Evolutionary conservation across 2,888 invertebrate species (phyloP).

Genomic region (Platynereis dumerilii): DNA sequence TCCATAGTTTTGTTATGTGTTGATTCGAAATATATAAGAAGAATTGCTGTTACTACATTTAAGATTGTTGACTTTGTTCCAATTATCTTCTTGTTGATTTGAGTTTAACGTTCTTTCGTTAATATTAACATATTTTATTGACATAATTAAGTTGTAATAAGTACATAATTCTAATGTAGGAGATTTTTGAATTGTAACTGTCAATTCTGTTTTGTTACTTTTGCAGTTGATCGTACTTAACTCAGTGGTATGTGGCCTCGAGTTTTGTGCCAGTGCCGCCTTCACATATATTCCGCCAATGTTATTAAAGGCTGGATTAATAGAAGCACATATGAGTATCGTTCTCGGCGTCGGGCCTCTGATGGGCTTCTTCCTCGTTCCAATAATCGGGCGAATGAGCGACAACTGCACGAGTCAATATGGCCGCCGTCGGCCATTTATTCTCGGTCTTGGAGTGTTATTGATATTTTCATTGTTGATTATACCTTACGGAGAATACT

Average conservation of each 20-base stretch:
- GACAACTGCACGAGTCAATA: constrained; percentile 54
- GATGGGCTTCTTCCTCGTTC: constrained; percentile 62
- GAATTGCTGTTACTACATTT: too few species aligned
- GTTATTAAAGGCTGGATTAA: constrained; percentile 64
- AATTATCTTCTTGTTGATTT: too few species aligned
- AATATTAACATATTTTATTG: too few species aligned
- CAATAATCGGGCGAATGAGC: constrained; percentile 63
- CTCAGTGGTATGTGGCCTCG: constrained; percentile 65
- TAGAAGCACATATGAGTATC: constrained; percentile 63
- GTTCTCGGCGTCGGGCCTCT: constrained; percentile 65
- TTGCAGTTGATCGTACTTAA: constrained; percentile 60
- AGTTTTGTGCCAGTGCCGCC: constrained; percentile 65
- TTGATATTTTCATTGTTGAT: constrained; percentile 61
- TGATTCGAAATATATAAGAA: too few species aligned
- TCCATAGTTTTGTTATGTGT: too few species aligned
- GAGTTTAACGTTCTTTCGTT: too few species aligned
- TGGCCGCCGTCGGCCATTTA: constrained; percentile 65
- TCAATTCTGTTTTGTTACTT: constrained; percentile 5
- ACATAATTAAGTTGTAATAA: too few species aligned
- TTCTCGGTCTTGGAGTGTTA: constrained; percentile 59
- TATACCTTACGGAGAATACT: constrained; percentile 59
- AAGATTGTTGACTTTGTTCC: too few species aligned
- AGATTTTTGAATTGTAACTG: too few species aligned
- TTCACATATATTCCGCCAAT: constrained; percentile 66
- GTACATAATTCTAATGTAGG: too few species aligned